Evolutionary conservation across 2,113 vertebrate species (phyloP), one percentile per base, ranked within the genome.

Genomic region (Noctilio leporinus): DNA sequence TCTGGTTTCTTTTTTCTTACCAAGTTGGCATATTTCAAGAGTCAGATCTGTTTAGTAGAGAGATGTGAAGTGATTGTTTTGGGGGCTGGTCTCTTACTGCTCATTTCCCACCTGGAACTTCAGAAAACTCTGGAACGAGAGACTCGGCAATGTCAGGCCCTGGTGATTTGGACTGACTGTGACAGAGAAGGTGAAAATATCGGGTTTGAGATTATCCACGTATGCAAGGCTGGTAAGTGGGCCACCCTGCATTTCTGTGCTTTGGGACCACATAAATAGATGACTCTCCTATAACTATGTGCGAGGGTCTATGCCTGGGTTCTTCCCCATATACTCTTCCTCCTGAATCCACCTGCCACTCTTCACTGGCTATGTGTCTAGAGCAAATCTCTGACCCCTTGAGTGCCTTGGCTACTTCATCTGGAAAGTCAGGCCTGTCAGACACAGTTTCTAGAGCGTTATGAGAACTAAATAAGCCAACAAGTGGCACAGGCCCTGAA

Each of bases 161-260:
- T 99, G 93, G 96, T 99, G 88, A 99, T 99, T 97, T 99, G 99
- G 99, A 99, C 99, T 0, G 99, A 99, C 97, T 99, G 99, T 67
- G 99, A 99, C 80, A 97, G 99, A 89, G 99, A 99, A 95, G 99
- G 99, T 94, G 99, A 99, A 98, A 99, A 99, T 97, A 99, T 99
- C 0, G 99, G 99, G 82, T 99, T 99, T 96, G 99, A 99, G 98
- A 95, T 99, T 11, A 99, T 99, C 91, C 98, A 99, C 0, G 99
- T 99, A 17, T 99, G 99, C 96, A 99, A 98, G 99, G 99, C 99
- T 97, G 99, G 99, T 99, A 97, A n/a, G 96, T 98, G 35, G 53
- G 20, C 17, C 1, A 0, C 82, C 89, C 53, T 0, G 20, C 45
- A 10, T 35, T 22, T 35, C 59, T 76, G 12, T 43, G 15, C 70